Evolutionary conservation across 1,140 invertebrate genomes (phyloP), one percentile per base, ranked within the genome.

Genomic region (Sycophila sp.): DNA sequence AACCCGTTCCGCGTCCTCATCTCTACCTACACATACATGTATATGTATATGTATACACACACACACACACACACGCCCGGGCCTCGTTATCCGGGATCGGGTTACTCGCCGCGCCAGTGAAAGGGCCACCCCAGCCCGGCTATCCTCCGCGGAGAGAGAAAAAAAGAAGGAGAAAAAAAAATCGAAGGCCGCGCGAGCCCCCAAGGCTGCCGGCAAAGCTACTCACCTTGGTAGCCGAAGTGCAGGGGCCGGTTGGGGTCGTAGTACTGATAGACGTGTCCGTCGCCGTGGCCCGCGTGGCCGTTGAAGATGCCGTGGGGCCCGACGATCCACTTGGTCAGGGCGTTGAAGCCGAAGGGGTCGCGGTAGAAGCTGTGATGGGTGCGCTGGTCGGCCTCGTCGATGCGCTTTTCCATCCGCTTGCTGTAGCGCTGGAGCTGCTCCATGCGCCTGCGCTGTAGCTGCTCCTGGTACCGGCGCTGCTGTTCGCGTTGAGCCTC

Each of bases 321-420:
- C 5, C 42, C 42, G 1, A 59, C 36, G 0, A 71, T 13, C 55
- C 53, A 60, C 11, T 75, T 51, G 17, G 71, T 63, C 19, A 76
- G 53, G 0, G 74, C 45, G 32, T 80, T 77, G 36, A 80, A 72
- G 19, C 78, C 77, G 6, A 76, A 72, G 1, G 75, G 75, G 47
- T 80, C 73, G 0, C 69, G 69, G 19, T 59, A 65, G 13, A 65
- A 32, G 4, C 53, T 22, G 15, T 36, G 60, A 4, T 45, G 11
- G 0, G 7, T 6, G 2, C 40, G 51, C 11, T 49, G 5, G 5
- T 71, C 42, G 8, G 42, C 53, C 1, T 22, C 32, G 0, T n/a
- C 2, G 1, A 71, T 59, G 6, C 53, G 53, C 8, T 71, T 6
- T 13, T 71, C 62, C 53, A 65, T 65, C 0, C 55, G 51, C 3